Evolutionary conservation across 2,797 vertebrate genomes (phyloP).

Genomic region (Pyrocephalus nanus): DNA sequence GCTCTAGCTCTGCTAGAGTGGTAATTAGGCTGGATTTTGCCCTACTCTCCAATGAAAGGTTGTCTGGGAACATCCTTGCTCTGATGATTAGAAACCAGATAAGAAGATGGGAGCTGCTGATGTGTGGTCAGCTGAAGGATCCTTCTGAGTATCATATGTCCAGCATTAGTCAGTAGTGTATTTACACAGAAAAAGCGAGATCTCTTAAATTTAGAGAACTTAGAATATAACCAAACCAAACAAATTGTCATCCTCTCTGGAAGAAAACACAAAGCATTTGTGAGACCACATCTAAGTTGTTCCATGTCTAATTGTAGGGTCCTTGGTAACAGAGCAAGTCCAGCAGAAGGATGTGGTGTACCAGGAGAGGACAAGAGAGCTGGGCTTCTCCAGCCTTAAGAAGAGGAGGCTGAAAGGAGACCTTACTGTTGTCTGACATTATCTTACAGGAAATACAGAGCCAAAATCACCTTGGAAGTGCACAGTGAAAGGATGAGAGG

Average conservation of each 20-base stretch:
- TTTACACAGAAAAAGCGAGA: not conserved
- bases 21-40: not conserved
- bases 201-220: not conserved
- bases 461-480: not conserved
- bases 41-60: not conserved
- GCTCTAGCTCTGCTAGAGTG: not conserved
- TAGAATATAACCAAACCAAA: not conserved
- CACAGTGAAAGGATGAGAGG: not conserved
- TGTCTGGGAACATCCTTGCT: not conserved
- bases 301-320: rapidly evolving
- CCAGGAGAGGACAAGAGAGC: not conserved
- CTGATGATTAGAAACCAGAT: not conserved
- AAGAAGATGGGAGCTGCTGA: not conserved
- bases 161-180: rapidly evolving
- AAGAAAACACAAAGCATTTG: not conserved
- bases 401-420: not conserved
- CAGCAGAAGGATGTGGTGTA: not conserved
- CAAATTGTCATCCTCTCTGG: not conserved
- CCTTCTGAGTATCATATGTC: not conserved
- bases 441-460: not conserved
- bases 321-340: not conserved
- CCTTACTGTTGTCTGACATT: not conserved
- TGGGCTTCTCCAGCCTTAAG: not conserved
- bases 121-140: not conserved
- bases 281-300: not conserved